Percentiles rank a stretch among this genome's conserved stretches.
phyloP scores from a whole-genome alignment of 92 coral and sea anemone species.

The Porites divaricata region DNA sequence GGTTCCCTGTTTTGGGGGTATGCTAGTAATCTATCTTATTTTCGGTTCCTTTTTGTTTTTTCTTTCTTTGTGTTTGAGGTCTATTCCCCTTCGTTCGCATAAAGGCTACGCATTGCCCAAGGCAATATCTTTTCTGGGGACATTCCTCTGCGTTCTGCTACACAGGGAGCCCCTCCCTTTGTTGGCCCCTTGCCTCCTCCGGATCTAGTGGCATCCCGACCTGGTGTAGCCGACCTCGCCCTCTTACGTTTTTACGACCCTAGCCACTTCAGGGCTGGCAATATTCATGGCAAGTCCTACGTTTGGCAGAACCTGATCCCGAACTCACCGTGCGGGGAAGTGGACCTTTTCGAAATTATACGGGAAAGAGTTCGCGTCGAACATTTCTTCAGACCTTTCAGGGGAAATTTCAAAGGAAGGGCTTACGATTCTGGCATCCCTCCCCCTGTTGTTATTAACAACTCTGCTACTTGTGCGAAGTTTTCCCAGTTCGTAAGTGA shows the following conservation, averaged over 20 bases:
- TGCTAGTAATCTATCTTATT: constrained; percentile 7
- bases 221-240: neutral
- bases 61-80: neutral
- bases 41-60: neutral
- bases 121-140: neutral
- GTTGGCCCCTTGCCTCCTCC: constrained; percentile 52
- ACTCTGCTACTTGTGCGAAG: too few species aligned
- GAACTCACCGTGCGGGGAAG: neutral
- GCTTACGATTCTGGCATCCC: constrained; percentile 46
- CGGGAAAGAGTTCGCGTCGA: constrained; percentile 28
- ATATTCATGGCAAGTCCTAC: constrained; percentile 1
- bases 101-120: constrained; percentile 2
- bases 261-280: constrained; percentile 27
- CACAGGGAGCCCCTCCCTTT: constrained; percentile 43
- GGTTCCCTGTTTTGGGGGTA: constrained; percentile 22
- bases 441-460: too few species aligned
- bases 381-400: constrained; percentile 42
- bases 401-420: constrained; percentile 48
- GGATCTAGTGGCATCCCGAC: constrained; percentile 22
- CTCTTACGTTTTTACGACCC: too few species aligned
- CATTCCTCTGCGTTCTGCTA: neutral
- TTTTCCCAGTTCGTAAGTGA: neutral
- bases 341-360: constrained; percentile 16
- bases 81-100: neutral
- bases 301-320: constrained; percentile 32